These are phyloP conservation scores for Oophaga sylvatica DNA, from an alignment of 2,797 vertebrate genomes.

Conservation along the genomic window DNA sequence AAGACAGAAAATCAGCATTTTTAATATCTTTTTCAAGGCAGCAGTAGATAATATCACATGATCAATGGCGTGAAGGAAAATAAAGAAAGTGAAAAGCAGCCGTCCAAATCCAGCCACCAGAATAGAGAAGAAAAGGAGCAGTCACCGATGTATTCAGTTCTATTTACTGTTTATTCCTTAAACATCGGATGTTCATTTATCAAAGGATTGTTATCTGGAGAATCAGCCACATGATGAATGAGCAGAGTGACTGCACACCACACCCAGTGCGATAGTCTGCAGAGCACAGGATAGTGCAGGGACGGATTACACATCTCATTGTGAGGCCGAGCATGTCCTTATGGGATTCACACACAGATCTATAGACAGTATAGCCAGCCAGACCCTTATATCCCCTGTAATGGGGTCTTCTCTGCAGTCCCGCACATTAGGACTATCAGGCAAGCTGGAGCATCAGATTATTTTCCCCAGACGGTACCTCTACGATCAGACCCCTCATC, in stretches of 20 bases:
- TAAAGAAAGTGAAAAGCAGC: background rate
- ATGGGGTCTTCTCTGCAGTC: background rate
- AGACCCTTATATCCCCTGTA: no score
- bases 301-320: no score
- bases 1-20: background rate
- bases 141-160: no score
- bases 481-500: no score
- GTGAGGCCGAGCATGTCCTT: no score
- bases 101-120: no score
- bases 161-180: no score
- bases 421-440: no score
- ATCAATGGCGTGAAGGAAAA: background rate
- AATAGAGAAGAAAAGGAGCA: no score
- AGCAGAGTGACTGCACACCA: background rate
- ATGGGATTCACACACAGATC: background rate
- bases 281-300: background rate
- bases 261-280: conserved; percentile 38
- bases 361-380: background rate
- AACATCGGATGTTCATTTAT: no score
- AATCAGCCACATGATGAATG: background rate
- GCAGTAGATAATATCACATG: background rate
- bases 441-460: no score
- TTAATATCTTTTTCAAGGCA: background rate
- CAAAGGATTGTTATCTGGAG: background rate
- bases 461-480: no score